phyloP scores from a whole-genome alignment of 2,797 vertebrate genomes.

The Galaxias olidus region DNA sequence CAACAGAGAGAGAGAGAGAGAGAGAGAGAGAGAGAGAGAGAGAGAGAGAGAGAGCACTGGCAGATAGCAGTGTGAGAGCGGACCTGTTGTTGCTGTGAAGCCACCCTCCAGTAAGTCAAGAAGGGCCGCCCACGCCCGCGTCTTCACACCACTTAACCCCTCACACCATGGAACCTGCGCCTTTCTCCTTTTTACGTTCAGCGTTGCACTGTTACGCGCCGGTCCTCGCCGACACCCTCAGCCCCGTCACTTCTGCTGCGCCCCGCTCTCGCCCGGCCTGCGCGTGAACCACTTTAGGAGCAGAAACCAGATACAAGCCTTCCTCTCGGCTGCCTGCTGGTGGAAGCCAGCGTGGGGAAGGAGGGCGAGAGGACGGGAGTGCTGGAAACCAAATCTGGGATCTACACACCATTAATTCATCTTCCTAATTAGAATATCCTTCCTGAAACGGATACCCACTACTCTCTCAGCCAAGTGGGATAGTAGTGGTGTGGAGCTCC shows the following conservation, averaged over 20 bases:
- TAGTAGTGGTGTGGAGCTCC: constrained; percentile 15
- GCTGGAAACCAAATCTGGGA: constrained; percentile 51
- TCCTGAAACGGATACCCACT: constrained; percentile 59
- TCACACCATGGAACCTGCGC: background rate
- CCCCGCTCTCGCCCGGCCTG: constrained; percentile 11
- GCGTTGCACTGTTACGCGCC: background rate
- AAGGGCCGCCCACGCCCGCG: too few relatives aligned
- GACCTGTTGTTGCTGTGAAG: too few relatives aligned
- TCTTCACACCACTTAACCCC: background rate
- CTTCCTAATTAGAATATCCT: constrained; percentile 52
- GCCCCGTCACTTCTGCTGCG: background rate
- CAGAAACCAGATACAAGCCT: constrained; percentile 35
- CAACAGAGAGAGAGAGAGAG: constrained; percentile 48
- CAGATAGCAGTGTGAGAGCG: too few relatives aligned
- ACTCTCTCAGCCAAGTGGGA: constrained; percentile 39
- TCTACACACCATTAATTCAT: constrained; percentile 50
- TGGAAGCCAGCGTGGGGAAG: constrained; percentile 6
- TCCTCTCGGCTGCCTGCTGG: constrained; percentile 11
- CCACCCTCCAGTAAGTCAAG: background rate
- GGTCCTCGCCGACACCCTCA: background rate
- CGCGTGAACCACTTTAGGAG: constrained; percentile 17
- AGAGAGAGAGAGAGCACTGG: too few relatives aligned
- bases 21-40: constrained; percentile 2
- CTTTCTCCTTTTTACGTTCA: background rate
- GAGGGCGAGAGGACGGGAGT: constrained; percentile 17